phyloP scores from a whole-genome alignment of 2,113 vertebrate species.

The Ammospiza caudacuta region DNA sequence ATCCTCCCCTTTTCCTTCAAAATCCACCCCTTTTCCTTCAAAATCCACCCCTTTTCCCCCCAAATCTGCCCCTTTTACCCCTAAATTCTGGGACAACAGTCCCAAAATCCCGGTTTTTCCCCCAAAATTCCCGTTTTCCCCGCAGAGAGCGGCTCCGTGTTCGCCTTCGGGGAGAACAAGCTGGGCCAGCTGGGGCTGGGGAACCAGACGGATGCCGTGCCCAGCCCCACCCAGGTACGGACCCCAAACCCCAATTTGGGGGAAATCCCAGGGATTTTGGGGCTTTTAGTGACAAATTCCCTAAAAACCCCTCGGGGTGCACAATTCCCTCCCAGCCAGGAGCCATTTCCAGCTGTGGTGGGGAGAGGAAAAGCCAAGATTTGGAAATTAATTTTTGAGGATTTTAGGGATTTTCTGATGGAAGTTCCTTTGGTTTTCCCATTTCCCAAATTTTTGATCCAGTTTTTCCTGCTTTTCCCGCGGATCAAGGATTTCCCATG shows the following conservation, averaged over 20 bases:
- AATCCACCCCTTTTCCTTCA: not conserved
- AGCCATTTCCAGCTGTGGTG: not conserved
- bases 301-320: too few relatives aligned
- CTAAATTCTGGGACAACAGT: too few relatives aligned
- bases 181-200: constrained; percentile 94
- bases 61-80: not conserved
- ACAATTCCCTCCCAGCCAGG: too few relatives aligned
- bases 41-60: too few relatives aligned
- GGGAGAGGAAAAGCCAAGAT: not conserved
- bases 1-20: not conserved
- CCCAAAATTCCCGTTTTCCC: too few relatives aligned
- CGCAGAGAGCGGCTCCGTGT: constrained; percentile 85
- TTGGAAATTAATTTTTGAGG: not conserved
- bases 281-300: too few relatives aligned
- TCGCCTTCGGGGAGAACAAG: constrained; percentile 96
- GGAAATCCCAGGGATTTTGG: accelerated
- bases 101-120: not conserved
- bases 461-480: not conserved
- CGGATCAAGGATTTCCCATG: not conserved
- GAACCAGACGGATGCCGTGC: constrained; percentile 92
- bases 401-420: not conserved
- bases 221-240: constrained; percentile 87
- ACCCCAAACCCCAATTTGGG: accelerated
- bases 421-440: not conserved
- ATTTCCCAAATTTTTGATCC: not conserved